phyloP scores from a whole-genome alignment of 1,140 invertebrate genomes.

The Aphidius ervi region DNA sequence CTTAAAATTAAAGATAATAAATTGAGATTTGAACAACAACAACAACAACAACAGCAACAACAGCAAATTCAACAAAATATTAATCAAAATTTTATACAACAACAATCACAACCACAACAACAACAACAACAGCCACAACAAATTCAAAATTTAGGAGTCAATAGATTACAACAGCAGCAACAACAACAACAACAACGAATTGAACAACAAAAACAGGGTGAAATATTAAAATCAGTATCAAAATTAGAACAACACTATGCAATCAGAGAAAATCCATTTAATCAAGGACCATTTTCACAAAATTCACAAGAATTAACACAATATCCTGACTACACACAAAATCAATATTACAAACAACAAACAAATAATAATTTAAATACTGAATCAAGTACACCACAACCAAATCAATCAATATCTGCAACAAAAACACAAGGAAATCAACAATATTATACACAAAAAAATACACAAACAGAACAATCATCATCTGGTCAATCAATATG shows the following conservation, averaged over 20 bases:
- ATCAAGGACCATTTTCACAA: conserved; percentile 48
- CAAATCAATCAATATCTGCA: conserved; percentile 32
- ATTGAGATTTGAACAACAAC: conserved; percentile 23
- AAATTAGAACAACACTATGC: conserved; percentile 70
- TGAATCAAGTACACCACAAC: conserved; percentile 45
- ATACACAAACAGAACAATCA: conserved; percentile 30
- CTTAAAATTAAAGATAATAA: no score
- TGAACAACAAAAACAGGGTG: conserved; percentile 57
- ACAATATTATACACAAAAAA: conserved; percentile 32
- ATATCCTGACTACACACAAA: conserved; percentile 26
- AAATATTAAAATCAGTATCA: conserved; percentile 68
- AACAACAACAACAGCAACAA: conserved; percentile 34
- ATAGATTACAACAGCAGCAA: conserved; percentile 25
- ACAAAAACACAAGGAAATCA: conserved; percentile 26
- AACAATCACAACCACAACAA: conserved; percentile 31
- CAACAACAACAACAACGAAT: conserved; percentile 37
- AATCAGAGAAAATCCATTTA: conserved; percentile 48
- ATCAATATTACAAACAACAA: conserved; percentile 34
- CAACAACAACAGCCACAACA: conserved; percentile 34
- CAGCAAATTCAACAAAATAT: conserved; percentile 26
- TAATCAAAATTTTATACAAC: conserved; percentile 26
- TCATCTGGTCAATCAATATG: conserved; percentile 36
- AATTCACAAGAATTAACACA: conserved; percentile 30
- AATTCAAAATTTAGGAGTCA: conserved; percentile 27
- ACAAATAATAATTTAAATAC: conserved; percentile 34